Evolutionary conservation across 2,888 invertebrate genomes (phyloP).

Genomic region (Ferrisia virgata): DNA sequence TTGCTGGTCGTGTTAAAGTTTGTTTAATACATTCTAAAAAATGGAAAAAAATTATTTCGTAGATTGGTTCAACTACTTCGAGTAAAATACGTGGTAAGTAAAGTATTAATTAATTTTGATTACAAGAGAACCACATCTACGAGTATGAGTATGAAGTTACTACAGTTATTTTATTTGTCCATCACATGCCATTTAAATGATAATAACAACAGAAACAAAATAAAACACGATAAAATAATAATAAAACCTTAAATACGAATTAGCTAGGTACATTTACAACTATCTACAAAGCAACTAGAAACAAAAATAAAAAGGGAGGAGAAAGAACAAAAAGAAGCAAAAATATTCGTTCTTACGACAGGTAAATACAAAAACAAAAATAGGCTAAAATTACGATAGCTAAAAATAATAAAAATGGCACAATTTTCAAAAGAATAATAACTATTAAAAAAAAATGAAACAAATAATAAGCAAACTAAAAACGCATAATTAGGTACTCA

Average conservation of each 20-base stretch:
- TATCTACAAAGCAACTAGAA: not conserved
- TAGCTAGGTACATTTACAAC: not conserved
- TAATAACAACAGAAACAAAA: not conserved
- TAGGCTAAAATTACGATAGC: not conserved
- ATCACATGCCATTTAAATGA: not conserved
- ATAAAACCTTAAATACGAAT: not conserved
- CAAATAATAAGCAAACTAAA: constrained; percentile 12
- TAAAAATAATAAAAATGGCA: constrained; percentile 1
- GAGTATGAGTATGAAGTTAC: not conserved
- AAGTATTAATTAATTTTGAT: not conserved
- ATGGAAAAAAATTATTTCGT: no score
- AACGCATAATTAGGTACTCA: not conserved
- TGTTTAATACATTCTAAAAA: no score
- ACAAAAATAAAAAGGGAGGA: not conserved
- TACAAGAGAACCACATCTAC: not conserved
- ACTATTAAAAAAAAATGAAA: constrained; percentile 39
- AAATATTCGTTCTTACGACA: not conserved
- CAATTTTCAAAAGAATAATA: constrained; percentile 39
- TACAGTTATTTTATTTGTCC: no score
- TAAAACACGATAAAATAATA: not conserved
- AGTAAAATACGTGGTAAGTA: no score
- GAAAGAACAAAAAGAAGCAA: not conserved
- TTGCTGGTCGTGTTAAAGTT: no score
- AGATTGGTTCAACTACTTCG: no score
- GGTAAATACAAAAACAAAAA: not conserved